Conservation (phyloP, 2,888 invertebrate genomes). For the Callosobruchus maculatus region DNA sequence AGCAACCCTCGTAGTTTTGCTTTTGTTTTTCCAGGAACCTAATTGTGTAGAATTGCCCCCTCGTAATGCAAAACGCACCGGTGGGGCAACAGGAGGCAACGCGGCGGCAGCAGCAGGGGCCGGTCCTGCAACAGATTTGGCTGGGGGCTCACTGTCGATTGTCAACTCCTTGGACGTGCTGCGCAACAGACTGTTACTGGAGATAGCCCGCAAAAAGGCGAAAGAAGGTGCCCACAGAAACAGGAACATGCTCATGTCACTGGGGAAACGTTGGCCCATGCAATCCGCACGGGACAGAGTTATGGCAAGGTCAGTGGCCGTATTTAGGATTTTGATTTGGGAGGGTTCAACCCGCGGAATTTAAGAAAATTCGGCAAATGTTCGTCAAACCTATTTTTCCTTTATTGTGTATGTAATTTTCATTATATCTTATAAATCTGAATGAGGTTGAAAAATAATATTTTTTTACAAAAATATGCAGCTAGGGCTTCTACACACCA, state of each 20-base stretch:
- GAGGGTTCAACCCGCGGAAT: too few species aligned
- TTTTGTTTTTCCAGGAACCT: background rate
- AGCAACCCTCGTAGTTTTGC: too few species aligned
- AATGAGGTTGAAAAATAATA: too few species aligned
- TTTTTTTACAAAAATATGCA: too few species aligned
- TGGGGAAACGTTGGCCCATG: conserved; percentile 63
- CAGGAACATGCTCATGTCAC: conserved; percentile 68
- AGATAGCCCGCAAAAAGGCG: conserved; percentile 79
- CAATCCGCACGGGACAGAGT: background rate
- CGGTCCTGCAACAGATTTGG: background rate
- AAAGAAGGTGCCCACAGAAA: conserved; percentile 72
- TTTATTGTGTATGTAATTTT: too few species aligned
- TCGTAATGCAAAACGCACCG: background rate
- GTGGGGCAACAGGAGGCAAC: background rate
- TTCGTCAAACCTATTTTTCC: too few species aligned
- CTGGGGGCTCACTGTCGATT: conserved; percentile 62
- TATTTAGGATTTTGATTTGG: too few species aligned
- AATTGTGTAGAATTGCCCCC: background rate
- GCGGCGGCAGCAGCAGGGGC: background rate
- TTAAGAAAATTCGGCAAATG: too few species aligned
- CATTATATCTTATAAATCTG: too few species aligned
- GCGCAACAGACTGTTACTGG: conserved; percentile 73
- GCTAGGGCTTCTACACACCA: too few species aligned
- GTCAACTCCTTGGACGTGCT: conserved; percentile 85
- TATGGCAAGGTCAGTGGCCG: background rate